Evolutionary conservation across 1,140 invertebrate species (phyloP), one percentile per base, ranked within the genome.

Genomic region (Chlorops oryzae): DNA sequence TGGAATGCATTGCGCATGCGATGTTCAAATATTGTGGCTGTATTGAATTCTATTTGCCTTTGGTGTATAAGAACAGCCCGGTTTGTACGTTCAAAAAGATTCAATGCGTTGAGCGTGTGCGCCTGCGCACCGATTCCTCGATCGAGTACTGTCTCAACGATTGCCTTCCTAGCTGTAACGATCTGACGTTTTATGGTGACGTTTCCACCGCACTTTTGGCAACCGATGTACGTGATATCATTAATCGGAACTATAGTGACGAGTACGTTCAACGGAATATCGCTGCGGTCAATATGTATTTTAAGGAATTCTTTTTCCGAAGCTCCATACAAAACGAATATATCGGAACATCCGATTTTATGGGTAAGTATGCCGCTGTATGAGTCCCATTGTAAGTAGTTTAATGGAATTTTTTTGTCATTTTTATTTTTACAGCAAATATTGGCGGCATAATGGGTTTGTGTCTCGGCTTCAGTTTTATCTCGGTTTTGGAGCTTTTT

Each of bases 381-480:
- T 3, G n/a, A n/a, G n/a, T n/a, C n/a, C 9, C 25, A 28, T 32
- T 32, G n/a, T 32, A 9, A n/a, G n/a, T 32, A 15, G 25, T 27
- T 20, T 22, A 13, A 21, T 24, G 34, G 24, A 35, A 10, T 22
- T 41, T 50, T 24, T 17, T n/a, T 15, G 20, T 17, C 4, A 41
- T n/a, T 28, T 6, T 39, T 51, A 75, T 74, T 0, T 17, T 24
- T 52, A 35, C 63, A 88, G 87, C 86, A 1, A 87, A 85, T 61
- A 83, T 81, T 5, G 87, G 87, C 27, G 87, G 87, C 9, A 73
- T 90, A 17, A 75, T 90, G n/a, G 85, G 87, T 9, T 74, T 90
- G 0, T 89, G 86, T 62, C 77, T 89, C 75, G 87, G 87, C 2
- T 89, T 90, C 63, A 89, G 87, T 63, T 80, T 87, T 56, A 76